These are phyloP conservation scores for Myrmophylax atrothorax DNA, from an alignment of 2,113 vertebrate genomes.

Conservation along the genomic window DNA sequence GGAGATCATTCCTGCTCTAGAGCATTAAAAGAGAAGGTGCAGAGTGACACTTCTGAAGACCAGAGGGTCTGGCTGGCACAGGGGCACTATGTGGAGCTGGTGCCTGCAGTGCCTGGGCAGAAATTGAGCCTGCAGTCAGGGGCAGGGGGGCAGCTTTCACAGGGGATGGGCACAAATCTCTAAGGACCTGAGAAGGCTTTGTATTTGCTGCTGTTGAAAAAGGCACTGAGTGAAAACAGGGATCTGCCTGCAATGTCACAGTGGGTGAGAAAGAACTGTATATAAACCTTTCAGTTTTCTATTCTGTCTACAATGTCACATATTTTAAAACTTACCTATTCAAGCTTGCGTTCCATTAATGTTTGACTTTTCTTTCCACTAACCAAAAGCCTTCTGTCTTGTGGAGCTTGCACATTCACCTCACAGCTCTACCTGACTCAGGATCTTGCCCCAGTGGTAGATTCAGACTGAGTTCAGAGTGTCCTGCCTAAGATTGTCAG, in stretches of 20 bases:
- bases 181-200: background rate
- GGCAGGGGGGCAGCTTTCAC: background rate
- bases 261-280: background rate
- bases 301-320: background rate
- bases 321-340: background rate
- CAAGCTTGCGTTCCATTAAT: background rate
- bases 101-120: background rate
- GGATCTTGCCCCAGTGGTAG: background rate
- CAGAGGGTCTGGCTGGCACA: background rate
- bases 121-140: background rate
- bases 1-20: background rate
- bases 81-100: background rate
- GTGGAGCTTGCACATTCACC: background rate
- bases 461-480: background rate
- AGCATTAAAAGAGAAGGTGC: background rate
- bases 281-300: background rate
- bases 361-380: background rate
- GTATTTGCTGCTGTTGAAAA: background rate
- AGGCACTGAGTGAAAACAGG: background rate
- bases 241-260: background rate
- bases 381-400: background rate
- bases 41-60: background rate
- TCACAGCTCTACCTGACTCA: background rate
- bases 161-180: rapidly evolving
- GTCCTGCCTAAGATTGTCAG: background rate